Evolutionary conservation across 37 sponge, comb jelly and placozoan genomes (phyloP).

Genomic region (Beroe forskalii): DNA sequence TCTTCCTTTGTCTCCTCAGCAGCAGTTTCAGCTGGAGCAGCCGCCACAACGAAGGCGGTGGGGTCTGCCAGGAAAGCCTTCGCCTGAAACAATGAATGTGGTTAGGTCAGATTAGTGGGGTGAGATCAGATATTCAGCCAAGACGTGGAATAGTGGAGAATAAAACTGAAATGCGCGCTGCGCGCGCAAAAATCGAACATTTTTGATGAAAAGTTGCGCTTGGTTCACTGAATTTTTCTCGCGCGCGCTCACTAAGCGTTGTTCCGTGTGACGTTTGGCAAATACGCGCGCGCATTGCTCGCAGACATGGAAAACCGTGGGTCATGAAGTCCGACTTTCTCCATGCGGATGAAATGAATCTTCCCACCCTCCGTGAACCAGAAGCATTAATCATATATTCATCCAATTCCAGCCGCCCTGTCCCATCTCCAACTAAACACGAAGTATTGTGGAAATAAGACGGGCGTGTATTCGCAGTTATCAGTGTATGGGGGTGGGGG

Average conservation of each 20-base stretch:
- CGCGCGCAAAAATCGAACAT: neutral
- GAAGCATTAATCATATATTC: neutral
- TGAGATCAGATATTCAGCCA: neutral
- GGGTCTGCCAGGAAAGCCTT: slow-evolving; percentile 91
- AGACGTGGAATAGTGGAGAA: neutral
- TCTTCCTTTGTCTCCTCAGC: slow-evolving; percentile 67
- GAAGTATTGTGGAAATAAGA: neutral
- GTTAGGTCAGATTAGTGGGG: neutral
- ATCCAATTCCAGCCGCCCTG: too few species aligned
- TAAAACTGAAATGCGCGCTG: neutral
- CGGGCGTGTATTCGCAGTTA: neutral
- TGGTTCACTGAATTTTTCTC: neutral
- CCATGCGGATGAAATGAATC: too few species aligned
- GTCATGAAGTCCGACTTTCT: too few species aligned
- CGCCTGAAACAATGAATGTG: slow-evolving; percentile 66
- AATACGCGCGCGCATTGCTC: too few species aligned
- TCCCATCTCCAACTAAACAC: too few species aligned
- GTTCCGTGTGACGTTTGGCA: neutral
- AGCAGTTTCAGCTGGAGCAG: slow-evolving; percentile 47
- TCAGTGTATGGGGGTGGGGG: neutral
- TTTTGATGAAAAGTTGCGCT: neutral
- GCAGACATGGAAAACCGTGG: too few species aligned
- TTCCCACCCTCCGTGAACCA: neutral
- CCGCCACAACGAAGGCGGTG: slow-evolving; percentile 77
- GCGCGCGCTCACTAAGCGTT: neutral